Evolutionary conservation across 1,140 invertebrate genomes (phyloP).

Genomic region (Apis laboriosa): DNA sequence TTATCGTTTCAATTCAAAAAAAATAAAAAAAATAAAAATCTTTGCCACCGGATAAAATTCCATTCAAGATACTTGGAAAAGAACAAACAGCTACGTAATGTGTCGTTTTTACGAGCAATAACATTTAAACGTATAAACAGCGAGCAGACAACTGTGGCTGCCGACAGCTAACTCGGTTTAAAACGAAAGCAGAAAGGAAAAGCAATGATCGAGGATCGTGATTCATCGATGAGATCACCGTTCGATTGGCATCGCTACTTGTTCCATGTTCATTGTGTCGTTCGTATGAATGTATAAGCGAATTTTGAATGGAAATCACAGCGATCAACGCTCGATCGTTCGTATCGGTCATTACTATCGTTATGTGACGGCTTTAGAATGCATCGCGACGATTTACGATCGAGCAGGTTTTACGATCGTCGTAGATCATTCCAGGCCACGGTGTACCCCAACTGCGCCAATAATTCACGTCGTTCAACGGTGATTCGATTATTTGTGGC

Average conservation of each 20-base stretch:
- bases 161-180: background rate
- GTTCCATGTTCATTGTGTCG: background rate
- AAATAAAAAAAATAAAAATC: too few species aligned
- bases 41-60: background rate
- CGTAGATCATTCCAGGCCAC: slow-evolving; percentile 24
- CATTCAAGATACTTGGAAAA: accelerated
- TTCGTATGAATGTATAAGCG: background rate
- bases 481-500: slow-evolving; percentile 9
- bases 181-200: background rate
- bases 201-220: background rate
- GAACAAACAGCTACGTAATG: background rate
- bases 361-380: slow-evolving; percentile 28
- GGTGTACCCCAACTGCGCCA: background rate
- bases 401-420: slow-evolving; percentile 20
- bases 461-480: slow-evolving; percentile 26
- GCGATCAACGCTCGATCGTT: background rate
- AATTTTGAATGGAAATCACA: slow-evolving; percentile 30
- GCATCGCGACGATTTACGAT: slow-evolving; percentile 33
- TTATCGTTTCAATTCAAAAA: too few species aligned
- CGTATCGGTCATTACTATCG: slow-evolving; percentile 32
- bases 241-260: background rate
- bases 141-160: slow-evolving; percentile 15
- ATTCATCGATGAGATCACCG: slow-evolving; percentile 35
- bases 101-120: slow-evolving; percentile 33
- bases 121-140: slow-evolving; percentile 38